Conservation (phyloP, 2,797 vertebrate genomes). For the Choloepus didactylus region DNA sequence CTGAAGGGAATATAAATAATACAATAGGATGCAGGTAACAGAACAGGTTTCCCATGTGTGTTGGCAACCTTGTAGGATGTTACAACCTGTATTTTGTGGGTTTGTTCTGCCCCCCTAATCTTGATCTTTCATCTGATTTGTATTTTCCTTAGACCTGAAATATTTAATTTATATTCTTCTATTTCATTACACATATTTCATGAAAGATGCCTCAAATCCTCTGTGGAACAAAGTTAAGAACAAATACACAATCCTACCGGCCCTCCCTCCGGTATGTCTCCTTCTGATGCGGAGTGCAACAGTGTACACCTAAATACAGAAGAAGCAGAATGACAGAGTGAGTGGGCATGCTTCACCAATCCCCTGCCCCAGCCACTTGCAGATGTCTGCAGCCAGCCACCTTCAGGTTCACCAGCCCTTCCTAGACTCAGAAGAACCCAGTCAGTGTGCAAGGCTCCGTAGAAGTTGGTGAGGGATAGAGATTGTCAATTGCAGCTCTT, state of each 20-base stretch:
- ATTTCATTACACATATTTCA: conserved; percentile 51
- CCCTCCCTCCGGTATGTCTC: background rate
- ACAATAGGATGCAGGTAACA: background rate
- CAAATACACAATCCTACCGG: background rate
- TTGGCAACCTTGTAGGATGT: background rate
- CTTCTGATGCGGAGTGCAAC: background rate
- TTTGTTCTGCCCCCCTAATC: background rate
- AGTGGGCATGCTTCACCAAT: accelerated
- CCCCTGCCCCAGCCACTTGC: too few species aligned
- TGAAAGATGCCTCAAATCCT: conserved; percentile 2
- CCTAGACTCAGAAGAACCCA: background rate
- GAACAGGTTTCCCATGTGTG: background rate
- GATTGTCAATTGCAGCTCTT: background rate
- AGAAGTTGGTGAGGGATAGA: background rate
- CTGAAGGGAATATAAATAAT: background rate
- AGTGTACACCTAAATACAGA: too few species aligned
- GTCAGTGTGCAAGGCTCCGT: too few species aligned
- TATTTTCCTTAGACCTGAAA: conserved; percentile 26
- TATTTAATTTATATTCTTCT: conserved; percentile 46
- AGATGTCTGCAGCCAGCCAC: too few species aligned
- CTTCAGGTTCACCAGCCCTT: accelerated
- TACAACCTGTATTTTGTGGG: background rate
- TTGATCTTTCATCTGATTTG: conserved; percentile 54
- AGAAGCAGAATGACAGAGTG: background rate
- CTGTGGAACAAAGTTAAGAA: background rate